Base-by-base conservation (phyloP, 1,140 invertebrate species). In the Drosophila sproati region DNA sequence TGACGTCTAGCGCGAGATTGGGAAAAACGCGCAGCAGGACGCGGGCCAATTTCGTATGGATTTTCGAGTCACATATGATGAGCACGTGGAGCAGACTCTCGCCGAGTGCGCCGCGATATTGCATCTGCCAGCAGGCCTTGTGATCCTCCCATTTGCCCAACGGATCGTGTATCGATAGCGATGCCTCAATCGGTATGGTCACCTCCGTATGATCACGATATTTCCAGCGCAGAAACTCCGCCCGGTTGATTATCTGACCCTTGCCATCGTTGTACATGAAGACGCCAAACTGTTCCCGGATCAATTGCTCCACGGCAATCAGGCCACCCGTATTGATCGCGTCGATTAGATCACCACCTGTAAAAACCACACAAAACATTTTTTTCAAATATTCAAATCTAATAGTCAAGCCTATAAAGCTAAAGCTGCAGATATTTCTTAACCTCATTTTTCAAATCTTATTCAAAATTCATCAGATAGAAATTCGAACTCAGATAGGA, bases 101-200 rank as follows among this genome's bases (percentile, higher is more conserved):
- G 0, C 98, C 98, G 0, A 99, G 93, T 0, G 98, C 97, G 0
- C 98, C 98, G 39, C 98, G 94, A 91, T 98, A 98, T 78, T 98
- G 96, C 96, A 99, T 97, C 92, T 98, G 97, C 98, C 98, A 99
- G 91, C 98, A 99, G 0, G 97, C 97, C 70, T 97, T 96, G 92
- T 98, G 97, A 91, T 98, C 97, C 60, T 94, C 94, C 97, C 97
- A 98, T 78, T 96, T 96, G 1, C 95, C 95, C 3, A 98, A 92
- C 0, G 97, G 97, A 93, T 98, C 97, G 86, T 97, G 96, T 1
- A 95, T 94, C 28, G 95, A 96, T 0, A 97, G 93, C 0, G 95
- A 96, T 0, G 96, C 95, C 92, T 98, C 96, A 61, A 98, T 97
- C 3, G 96, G 96, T 48, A 98, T 93, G 2, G 96, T 95, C 0